Conservation (phyloP, 2,888 invertebrate genomes). For the Tortrix viridana region DNA sequence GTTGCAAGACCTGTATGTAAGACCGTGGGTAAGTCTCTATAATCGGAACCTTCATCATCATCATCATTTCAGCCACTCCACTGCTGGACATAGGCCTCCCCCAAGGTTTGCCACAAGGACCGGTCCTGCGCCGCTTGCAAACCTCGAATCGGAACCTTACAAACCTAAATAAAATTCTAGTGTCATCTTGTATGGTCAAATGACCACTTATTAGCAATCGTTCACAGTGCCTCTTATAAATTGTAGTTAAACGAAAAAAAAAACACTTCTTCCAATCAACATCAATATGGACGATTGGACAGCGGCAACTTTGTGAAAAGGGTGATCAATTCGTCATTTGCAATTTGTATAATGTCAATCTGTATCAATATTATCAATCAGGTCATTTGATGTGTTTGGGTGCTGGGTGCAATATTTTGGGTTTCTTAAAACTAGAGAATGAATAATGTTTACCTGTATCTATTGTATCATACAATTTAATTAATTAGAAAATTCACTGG, state of each 20-base stretch:
- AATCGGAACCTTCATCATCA: too few species aligned
- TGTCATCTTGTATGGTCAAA: constrained; percentile 1
- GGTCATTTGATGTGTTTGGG: constrained; percentile 11
- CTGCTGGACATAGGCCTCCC: too few species aligned
- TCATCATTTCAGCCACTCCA: too few species aligned
- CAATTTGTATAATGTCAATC: constrained; percentile 81
- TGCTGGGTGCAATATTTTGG: constrained; percentile 24
- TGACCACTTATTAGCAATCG: constrained; percentile 5
- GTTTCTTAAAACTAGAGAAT: constrained; percentile 12
- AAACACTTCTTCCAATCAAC: constrained; percentile 62
- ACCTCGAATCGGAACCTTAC: too few species aligned
- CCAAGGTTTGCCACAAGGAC: too few species aligned
- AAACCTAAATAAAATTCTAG: not conserved
- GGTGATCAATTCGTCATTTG: constrained; percentile 80
- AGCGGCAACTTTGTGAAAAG: constrained; percentile 58
- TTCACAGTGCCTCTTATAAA: constrained; percentile 18
- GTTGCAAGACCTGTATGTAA: too few species aligned
- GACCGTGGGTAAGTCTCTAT: too few species aligned
- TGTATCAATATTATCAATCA: constrained; percentile 59
- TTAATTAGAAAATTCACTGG: too few species aligned
- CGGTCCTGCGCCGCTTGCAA: too few species aligned
- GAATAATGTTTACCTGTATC: constrained; percentile 5
- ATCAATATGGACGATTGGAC: constrained; percentile 58
- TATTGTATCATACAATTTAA: too few species aligned
- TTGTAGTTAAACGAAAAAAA: constrained; percentile 39